These are phyloP conservation scores for Myripristis jacobus DNA, from an alignment of 2,797 vertebrate species.

Conservation along the genomic window DNA sequence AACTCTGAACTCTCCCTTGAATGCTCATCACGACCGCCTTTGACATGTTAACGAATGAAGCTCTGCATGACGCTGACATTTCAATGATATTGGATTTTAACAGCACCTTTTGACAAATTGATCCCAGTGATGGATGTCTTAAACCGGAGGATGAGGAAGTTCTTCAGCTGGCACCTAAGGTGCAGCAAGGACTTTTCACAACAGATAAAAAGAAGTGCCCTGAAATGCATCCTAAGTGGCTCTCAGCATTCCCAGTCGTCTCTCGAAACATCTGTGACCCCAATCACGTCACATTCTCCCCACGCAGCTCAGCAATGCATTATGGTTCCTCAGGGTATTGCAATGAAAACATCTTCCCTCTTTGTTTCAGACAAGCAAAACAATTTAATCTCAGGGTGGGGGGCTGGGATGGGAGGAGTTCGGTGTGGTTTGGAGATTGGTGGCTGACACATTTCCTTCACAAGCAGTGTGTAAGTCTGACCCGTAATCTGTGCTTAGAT, in stretches of 20 bases:
- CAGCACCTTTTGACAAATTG: conserved; percentile 29
- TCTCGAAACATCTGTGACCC: conserved; percentile 65
- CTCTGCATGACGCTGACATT: conserved; percentile 23
- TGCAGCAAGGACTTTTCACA: conserved; percentile 14
- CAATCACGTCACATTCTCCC: conserved; percentile 48
- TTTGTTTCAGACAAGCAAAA: conserved; percentile 58
- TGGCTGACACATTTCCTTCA: conserved; percentile 18
- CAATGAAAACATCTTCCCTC: conserved; percentile 65
- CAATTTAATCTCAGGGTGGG: conserved; percentile 42
- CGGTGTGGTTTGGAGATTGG: conserved; percentile 33
- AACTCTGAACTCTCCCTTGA: conserved; percentile 48
- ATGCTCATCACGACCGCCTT: conserved; percentile 31
- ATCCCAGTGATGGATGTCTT: conserved; percentile 25
- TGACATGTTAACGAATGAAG: conserved; percentile 56
- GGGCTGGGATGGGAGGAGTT: conserved; percentile 18
- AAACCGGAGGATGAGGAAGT: background rate
- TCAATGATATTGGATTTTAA: conserved; percentile 37
- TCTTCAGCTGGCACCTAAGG: conserved; percentile 12
- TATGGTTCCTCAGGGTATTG: conserved; percentile 56
- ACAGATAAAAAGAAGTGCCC: conserved; percentile 20
- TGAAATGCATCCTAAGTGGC: conserved; percentile 59
- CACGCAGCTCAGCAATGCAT: conserved; percentile 51
- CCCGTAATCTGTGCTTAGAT: conserved; percentile 1
- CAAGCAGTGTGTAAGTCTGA: conserved; percentile 18
- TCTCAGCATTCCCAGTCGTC: conserved; percentile 53